Conservation (phyloP, 2,888 invertebrate species). For the Lepidocyrtinus sp. region DNA sequence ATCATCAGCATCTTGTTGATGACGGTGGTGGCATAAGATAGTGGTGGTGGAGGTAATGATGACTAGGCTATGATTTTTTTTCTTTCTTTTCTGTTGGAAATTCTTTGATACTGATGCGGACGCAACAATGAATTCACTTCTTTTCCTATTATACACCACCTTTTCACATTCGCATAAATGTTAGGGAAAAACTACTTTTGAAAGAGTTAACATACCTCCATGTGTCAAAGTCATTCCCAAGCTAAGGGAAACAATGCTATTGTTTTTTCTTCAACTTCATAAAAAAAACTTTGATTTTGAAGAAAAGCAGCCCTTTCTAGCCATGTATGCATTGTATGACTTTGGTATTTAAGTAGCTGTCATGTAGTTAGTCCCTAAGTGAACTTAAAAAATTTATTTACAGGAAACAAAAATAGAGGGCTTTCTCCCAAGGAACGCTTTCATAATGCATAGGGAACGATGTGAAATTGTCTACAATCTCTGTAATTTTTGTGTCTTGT, state of each 20-base stretch:
- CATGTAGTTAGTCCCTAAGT: not conserved
- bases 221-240: slow-evolving; percentile 56
- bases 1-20: slow-evolving; percentile 14
- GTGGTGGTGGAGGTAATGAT: not conserved
- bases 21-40: not conserved
- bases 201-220: slow-evolving; percentile 35
- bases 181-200: slow-evolving; percentile 45
- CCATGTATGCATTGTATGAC: not conserved
- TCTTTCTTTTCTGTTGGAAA: not conserved
- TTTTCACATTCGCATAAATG: slow-evolving; percentile 46
- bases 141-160: slow-evolving; percentile 15
- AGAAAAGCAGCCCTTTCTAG: not conserved
- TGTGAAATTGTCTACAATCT: slow-evolving; percentile 3
- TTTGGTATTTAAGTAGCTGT: not conserved
- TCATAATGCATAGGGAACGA: not conserved
- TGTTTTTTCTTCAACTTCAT: slow-evolving; percentile 30
- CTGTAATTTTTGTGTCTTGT: slow-evolving; percentile 8
- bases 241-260: slow-evolving; percentile 25
- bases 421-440: not conserved
- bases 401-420: not conserved
- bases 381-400: slow-evolving; percentile 2
- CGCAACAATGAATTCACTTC: slow-evolving; percentile 24
- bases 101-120: slow-evolving; percentile 30
- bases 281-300: not conserved
- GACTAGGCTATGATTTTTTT: not conserved